Conservation (phyloP, 1,140 invertebrate species). For the Drosophila bifasciata region DNA sequence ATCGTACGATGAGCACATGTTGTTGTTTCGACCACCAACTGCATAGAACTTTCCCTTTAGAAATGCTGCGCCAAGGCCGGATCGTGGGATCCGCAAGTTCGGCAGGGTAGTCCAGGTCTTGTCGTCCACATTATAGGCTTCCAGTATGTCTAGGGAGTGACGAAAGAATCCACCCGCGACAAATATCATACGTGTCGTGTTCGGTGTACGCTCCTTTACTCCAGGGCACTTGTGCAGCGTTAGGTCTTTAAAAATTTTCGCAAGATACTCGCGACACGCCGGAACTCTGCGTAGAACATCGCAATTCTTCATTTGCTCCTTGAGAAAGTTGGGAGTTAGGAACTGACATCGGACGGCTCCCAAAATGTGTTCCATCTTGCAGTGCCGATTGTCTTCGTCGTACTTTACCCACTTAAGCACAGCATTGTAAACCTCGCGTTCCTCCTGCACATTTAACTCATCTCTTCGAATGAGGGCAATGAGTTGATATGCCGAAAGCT, state of each 20-base stretch:
- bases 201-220: slow-evolving; percentile 93
- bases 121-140: slow-evolving; percentile 94
- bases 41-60: slow-evolving; percentile 93
- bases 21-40: slow-evolving; percentile 95
- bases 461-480: slow-evolving; percentile 93
- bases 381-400: slow-evolving; percentile 92
- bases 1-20: slow-evolving; percentile 91
- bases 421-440: slow-evolving; percentile 95
- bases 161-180: slow-evolving; percentile 94
- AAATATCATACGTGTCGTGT: slow-evolving; percentile 94
- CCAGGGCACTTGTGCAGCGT: slow-evolving; percentile 92
- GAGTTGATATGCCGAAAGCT: slow-evolving; percentile 91
- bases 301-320: slow-evolving; percentile 96
- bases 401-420: slow-evolving; percentile 95
- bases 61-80: slow-evolving; percentile 94
- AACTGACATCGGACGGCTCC: slow-evolving; percentile 95
- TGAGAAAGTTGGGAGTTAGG: slow-evolving; percentile 94
- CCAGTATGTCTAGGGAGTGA: slow-evolving; percentile 93
- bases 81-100: slow-evolving; percentile 91
- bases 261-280: slow-evolving; percentile 94
- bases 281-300: slow-evolving; percentile 94
- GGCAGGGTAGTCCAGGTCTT: slow-evolving; percentile 92
- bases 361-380: slow-evolving; percentile 94
- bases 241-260: slow-evolving; percentile 94
- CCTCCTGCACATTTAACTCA: slow-evolving; percentile 95